These are phyloP conservation scores for Scaptomyza reducta DNA, from an alignment of 2,888 invertebrate species.

Conservation along the genomic window DNA sequence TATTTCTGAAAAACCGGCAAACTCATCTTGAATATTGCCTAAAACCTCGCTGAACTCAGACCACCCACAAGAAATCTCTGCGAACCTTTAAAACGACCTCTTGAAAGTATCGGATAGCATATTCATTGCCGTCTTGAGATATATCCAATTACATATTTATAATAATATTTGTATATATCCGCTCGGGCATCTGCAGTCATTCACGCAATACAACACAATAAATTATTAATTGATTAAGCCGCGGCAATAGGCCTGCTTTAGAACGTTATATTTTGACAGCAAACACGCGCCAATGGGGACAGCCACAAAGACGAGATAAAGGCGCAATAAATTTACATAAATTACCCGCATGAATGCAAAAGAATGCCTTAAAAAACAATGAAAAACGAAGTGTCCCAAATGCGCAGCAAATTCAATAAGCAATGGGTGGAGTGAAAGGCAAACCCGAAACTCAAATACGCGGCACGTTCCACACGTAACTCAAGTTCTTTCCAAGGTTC, in stretches of 20 bases:
- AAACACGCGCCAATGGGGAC: conserved; percentile 64
- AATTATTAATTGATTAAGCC: conserved; percentile 73
- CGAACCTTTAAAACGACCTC: background rate
- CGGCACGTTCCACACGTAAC: conserved; percentile 76
- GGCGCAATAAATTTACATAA: conserved; percentile 78
- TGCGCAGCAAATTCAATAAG: conserved; percentile 68
- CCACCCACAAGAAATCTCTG: too few relatives aligned
- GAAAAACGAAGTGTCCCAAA: conserved; percentile 65
- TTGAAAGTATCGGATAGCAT: conserved; percentile 25
- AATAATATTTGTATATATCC: too few relatives aligned
- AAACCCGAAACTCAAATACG: conserved; percentile 71
- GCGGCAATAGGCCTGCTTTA: conserved; percentile 23
- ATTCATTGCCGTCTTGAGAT: conserved; percentile 34
- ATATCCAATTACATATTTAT: background rate
- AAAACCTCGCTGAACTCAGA: too few relatives aligned
- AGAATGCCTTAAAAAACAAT: conserved; percentile 37
- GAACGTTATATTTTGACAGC: conserved; percentile 67
- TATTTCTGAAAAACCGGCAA: too few relatives aligned
- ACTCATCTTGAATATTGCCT: too few relatives aligned
- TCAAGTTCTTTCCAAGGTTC: conserved; percentile 28
- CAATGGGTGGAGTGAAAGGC: conserved; percentile 48
- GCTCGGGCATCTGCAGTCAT: conserved; percentile 49
- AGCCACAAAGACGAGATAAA: conserved; percentile 41
- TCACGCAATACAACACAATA: conserved; percentile 21
- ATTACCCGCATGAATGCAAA: conserved; percentile 78